These are phyloP conservation scores for Eubasilissa splendida DNA, from an alignment of 2,888 invertebrate species.

Conservation along the genomic window DNA sequence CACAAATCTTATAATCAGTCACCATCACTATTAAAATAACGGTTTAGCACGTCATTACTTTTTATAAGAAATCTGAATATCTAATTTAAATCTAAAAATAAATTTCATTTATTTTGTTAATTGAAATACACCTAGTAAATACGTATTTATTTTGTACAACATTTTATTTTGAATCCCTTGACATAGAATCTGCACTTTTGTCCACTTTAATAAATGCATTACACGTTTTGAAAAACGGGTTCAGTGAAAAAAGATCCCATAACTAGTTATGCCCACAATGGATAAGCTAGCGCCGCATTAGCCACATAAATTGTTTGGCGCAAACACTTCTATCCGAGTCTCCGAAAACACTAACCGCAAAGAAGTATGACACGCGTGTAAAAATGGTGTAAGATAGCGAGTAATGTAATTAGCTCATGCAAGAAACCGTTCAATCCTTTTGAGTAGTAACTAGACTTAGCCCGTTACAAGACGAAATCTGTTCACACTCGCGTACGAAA, in stretches of 20 bases:
- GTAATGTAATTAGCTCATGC: not conserved
- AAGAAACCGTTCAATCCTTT: not conserved
- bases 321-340: conserved; percentile 7
- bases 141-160: too few relatives aligned
- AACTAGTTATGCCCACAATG: not conserved
- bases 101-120: too few relatives aligned
- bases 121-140: too few relatives aligned
- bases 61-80: too few relatives aligned
- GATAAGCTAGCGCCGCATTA: not conserved
- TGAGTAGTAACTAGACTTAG: not conserved
- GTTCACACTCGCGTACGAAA: not conserved
- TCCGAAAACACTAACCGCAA: not conserved
- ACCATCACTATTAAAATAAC: too few relatives aligned
- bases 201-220: too few relatives aligned
- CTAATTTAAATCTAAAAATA: too few relatives aligned
- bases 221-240: not conserved
- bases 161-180: too few relatives aligned
- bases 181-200: too few relatives aligned
- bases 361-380: not conserved
- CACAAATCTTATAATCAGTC: too few relatives aligned
- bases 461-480: not conserved
- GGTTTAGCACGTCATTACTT: too few relatives aligned
- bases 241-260: not conserved
- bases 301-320: conserved; percentile 1
- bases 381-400: not conserved